These are phyloP conservation scores for Hermaeophaga mercurialis DNA, from an alignment of 2,888 invertebrate species.

Conservation along the genomic window DNA sequence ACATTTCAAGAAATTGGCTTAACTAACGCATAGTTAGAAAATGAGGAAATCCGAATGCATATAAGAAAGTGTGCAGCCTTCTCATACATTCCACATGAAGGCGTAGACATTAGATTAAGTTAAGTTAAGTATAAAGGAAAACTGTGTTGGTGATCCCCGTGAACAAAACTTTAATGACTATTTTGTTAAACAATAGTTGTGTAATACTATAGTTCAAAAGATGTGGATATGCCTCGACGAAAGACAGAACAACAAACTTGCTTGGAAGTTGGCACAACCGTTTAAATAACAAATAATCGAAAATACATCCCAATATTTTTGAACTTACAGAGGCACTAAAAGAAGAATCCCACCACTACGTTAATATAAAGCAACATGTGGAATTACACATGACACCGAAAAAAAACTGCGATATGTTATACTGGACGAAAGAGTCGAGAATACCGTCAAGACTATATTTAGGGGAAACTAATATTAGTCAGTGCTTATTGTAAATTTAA, in stretches of 20 bases:
- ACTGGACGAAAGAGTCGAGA: no score
- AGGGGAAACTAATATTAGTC: no score
- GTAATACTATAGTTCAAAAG: not conserved
- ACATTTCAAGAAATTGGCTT: conserved; percentile 4
- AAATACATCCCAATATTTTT: not conserved
- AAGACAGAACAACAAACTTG: not conserved
- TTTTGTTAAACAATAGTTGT: conserved; percentile 2
- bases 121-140: conserved; percentile 1
- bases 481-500: no score
- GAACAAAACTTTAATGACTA: not conserved
- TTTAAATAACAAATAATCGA: not conserved
- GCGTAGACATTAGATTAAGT: not conserved
- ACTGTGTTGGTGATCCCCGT: not conserved
- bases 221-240: not conserved
- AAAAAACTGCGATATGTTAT: no score
- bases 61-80: not conserved
- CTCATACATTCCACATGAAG: not conserved
- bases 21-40: not conserved
- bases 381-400: not conserved
- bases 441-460: no score
- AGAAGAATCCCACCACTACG: not conserved
- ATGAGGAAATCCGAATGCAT: conserved; percentile 1
- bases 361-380: not conserved
- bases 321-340: conserved; percentile 2
- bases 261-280: not conserved